Evolutionary conservation across 2,797 vertebrate species (phyloP).

Genomic region (Linurgus olivaceus): DNA sequence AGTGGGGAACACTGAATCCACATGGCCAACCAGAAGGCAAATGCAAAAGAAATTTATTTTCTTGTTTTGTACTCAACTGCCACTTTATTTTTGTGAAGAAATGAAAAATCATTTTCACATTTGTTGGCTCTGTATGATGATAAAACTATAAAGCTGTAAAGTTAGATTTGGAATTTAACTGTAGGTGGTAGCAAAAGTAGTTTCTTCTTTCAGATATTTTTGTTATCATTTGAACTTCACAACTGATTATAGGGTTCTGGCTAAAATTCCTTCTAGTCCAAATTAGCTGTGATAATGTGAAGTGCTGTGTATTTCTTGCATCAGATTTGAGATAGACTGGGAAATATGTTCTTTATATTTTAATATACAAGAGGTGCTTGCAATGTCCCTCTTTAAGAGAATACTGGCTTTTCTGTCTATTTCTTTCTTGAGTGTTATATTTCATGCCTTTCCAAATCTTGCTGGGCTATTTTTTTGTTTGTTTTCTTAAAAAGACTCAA

Average conservation of each 20-base stretch:
- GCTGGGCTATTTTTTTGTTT: neutral
- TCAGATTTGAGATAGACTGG: neutral
- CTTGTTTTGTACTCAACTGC: neutral
- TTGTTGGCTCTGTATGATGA: neutral
- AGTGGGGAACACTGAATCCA: neutral
- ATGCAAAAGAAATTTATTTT: neutral
- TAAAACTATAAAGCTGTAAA: neutral
- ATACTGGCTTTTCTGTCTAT: neutral
- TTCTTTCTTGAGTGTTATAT: neutral
- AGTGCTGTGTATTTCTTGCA: neutral
- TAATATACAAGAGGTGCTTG: neutral
- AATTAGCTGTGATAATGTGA: neutral
- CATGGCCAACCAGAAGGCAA: neutral
- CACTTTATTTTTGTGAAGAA: neutral
- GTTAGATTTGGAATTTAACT: conserved; percentile 43
- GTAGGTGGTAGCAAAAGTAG: conserved; percentile 62
- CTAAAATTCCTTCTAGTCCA: conserved; percentile 65
- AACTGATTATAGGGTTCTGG: conserved; percentile 45
- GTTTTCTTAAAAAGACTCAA: neutral
- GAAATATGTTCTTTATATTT: neutral
- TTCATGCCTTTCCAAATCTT: neutral
- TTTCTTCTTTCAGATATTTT: conserved; percentile 29
- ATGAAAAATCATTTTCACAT: neutral
- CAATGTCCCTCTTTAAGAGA: neutral
- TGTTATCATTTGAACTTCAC: neutral